These are phyloP conservation scores for Drosophila pruinosa DNA, from an alignment of 1,140 invertebrate genomes.

Conservation along the genomic window DNA sequence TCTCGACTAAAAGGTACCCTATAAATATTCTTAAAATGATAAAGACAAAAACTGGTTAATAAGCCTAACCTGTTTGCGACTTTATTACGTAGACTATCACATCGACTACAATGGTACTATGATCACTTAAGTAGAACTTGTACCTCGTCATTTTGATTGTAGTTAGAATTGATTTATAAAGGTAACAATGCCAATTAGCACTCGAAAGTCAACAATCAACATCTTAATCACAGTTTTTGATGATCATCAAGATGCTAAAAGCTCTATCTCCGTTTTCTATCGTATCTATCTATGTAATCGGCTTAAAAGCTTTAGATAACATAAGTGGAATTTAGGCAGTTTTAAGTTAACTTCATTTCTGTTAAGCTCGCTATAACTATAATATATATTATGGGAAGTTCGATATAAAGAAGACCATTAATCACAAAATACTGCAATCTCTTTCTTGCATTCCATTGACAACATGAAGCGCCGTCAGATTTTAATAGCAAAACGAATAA, in stretches of 20 bases:
- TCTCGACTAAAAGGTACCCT: conserved; percentile 9
- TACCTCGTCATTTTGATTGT: neutral
- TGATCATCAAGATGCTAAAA: conserved; percentile 30
- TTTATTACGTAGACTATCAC: neutral
- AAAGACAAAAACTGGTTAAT: neutral
- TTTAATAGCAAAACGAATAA: neutral
- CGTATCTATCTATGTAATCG: neutral
- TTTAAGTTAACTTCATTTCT: neutral
- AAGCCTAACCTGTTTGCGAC: neutral
- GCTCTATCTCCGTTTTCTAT: neutral
- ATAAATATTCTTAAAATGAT: neutral
- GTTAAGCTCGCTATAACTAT: neutral
- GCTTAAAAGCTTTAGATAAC: conserved; percentile 13
- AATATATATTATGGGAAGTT: neutral
- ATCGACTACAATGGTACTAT: neutral
- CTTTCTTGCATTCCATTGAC: conserved; percentile 8
- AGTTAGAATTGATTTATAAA: conserved; percentile 21
- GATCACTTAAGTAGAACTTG: neutral
- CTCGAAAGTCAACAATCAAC: conserved; percentile 25
- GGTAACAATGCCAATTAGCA: conserved; percentile 50
- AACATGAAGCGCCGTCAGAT: conserved; percentile 26
- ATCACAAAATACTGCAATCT: conserved; percentile 28
- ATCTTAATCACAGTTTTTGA: conserved; percentile 11
- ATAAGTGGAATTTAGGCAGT: neutral
- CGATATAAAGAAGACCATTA: conserved; percentile 6